Evolutionary conservation across 2,113 vertebrate genomes (phyloP).

Genomic region (Anarrhichthys ocellatus): DNA sequence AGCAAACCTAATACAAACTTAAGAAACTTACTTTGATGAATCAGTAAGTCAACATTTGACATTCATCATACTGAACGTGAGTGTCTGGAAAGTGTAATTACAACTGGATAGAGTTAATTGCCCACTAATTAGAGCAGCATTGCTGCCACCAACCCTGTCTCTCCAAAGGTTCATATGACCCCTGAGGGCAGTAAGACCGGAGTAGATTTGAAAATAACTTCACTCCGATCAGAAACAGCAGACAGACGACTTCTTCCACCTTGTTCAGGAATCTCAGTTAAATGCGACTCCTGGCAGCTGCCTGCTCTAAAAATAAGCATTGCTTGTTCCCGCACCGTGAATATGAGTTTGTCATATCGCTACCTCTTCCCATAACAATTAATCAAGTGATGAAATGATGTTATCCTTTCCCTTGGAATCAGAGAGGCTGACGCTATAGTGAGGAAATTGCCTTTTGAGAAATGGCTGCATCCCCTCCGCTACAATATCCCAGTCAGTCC

Average conservation of each 20-base stretch:
- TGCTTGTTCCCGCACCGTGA: constrained; percentile 67
- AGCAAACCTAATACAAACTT: neutral
- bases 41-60: constrained; percentile 26
- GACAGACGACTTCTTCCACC: constrained; percentile 40
- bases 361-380: constrained; percentile 79
- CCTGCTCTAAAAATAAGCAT: constrained; percentile 79
- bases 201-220: constrained; percentile 34
- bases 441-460: constrained; percentile 77
- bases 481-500: constrained; percentile 64
- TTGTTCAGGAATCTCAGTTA: constrained; percentile 41
- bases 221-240: constrained; percentile 42
- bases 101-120: constrained; percentile 47
- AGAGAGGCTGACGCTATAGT: constrained; percentile 63
- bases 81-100: constrained; percentile 53
- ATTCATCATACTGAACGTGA: constrained; percentile 37
- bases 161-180: constrained; percentile 12
- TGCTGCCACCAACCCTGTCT: neutral
- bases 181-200: constrained; percentile 6
- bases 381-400: constrained; percentile 78
- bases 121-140: constrained; percentile 46
- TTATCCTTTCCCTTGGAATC: constrained; percentile 71
- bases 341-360: constrained; percentile 80
- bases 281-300: constrained; percentile 67
- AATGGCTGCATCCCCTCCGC: constrained; percentile 55
- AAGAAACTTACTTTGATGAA: constrained; percentile 5